These are phyloP conservation scores for Teinopalpus imperialis DNA, from an alignment of 2,888 invertebrate genomes.

Conservation along the genomic window DNA sequence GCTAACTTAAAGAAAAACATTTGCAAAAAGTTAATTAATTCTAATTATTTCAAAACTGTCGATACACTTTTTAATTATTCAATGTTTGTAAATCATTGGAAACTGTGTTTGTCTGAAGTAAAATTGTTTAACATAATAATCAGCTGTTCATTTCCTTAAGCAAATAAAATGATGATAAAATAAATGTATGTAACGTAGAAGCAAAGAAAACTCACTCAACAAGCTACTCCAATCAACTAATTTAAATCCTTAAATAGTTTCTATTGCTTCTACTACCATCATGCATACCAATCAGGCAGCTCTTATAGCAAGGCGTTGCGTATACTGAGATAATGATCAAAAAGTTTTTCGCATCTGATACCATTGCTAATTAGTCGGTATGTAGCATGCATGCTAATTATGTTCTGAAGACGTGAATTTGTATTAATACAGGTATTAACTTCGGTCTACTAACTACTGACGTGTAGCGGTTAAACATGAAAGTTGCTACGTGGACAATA, in stretches of 20 bases:
- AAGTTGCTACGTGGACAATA: not conserved
- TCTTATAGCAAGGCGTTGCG: not conserved
- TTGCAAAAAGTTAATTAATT: no score
- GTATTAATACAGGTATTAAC: not conserved
- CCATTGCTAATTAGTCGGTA: conserved; percentile 8
- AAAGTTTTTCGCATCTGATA: not conserved
- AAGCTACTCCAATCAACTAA: no score
- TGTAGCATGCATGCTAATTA: conserved; percentile 10
- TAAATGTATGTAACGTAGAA: no score
- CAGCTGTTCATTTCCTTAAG: no score
- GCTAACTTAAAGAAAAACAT: no score
- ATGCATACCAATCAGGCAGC: not conserved
- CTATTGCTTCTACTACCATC: not conserved
- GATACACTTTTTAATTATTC: no score
- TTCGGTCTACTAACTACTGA: conserved; percentile 8
- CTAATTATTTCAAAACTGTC: no score
- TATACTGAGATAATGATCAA: conserved; percentile 1
- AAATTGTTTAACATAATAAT: no score
- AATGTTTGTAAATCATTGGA: no score
- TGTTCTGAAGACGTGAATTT: conserved; percentile 12
- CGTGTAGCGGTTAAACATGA: not conserved
- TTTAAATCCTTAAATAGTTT: not conserved
- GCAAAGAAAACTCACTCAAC: no score
- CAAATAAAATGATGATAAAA: no score
- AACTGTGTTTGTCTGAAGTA: no score